A percentile compares a stretch with the other conserved stretches of the same genome.
Conservation (phyloP, 1,140 invertebrate genomes). For the Aculops lycopersici region DNA sequence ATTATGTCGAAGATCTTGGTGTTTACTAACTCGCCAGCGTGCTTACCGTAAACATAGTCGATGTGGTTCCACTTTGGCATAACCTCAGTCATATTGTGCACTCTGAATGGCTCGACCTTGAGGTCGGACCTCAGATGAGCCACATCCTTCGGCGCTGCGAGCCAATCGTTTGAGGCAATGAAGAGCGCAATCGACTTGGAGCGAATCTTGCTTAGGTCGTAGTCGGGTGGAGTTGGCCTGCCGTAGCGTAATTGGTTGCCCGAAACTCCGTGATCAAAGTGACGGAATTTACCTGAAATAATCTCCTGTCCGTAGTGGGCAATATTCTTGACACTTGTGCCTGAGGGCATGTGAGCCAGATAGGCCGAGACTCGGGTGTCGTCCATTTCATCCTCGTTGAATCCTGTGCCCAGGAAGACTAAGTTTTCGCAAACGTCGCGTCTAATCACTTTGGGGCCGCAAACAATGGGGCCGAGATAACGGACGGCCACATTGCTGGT, state of each 20-base stretch:
- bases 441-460: not conserved
- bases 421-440: slow-evolving; percentile 5
- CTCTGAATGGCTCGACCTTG: slow-evolving; percentile 1
- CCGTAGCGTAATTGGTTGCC: slow-evolving; percentile 3
- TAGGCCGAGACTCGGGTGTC: slow-evolving; percentile 30
- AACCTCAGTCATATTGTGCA: not conserved
- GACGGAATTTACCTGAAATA: not conserved
- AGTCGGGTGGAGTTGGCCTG: slow-evolving; percentile 4
- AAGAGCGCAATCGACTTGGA: slow-evolving; percentile 2
- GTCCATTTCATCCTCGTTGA: slow-evolving; percentile 5
- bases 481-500: not conserved
- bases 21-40: slow-evolving; percentile 2
- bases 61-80: slow-evolving; percentile 4
- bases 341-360: slow-evolving; percentile 42
- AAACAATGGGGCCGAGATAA: not conserved
- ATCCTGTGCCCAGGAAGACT: slow-evolving; percentile 7
- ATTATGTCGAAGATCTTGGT: slow-evolving; percentile 1
- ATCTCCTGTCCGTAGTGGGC: slow-evolving; percentile 21
- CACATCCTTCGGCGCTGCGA: slow-evolving; percentile 3
- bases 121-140: slow-evolving; percentile 1
- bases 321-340: slow-evolving; percentile 39
- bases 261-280: slow-evolving; percentile 4
- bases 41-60: slow-evolving; percentile 3
- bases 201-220: slow-evolving; percentile 3
- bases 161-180: slow-evolving; percentile 1